Evolutionary conservation across 2,888 invertebrate genomes (phyloP).

Genomic region (Xylocampa areola): DNA sequence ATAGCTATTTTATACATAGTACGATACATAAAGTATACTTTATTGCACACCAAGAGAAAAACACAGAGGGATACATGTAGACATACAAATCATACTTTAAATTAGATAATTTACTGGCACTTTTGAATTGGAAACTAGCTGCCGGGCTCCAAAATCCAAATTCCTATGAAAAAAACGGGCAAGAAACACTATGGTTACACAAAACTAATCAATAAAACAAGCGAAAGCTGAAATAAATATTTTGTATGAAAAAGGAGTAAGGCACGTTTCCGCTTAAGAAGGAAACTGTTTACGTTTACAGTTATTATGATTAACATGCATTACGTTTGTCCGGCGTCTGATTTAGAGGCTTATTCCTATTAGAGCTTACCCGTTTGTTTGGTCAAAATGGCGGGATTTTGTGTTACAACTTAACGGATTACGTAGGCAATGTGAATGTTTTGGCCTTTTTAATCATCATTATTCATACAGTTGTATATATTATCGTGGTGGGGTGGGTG

Average conservation of each 20-base stretch:
- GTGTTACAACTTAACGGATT: constrained; percentile 43
- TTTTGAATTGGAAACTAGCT: too few relatives aligned
- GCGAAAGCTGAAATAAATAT: not conserved
- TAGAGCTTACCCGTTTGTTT: constrained; percentile 64
- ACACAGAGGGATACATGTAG: too few relatives aligned
- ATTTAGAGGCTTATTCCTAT: constrained; percentile 72
- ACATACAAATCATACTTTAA: too few relatives aligned
- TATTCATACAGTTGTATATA: constrained; percentile 19
- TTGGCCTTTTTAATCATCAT: constrained; percentile 31
- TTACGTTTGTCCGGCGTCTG: constrained; percentile 71
- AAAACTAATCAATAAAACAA: too few relatives aligned
- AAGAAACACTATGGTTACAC: too few relatives aligned
- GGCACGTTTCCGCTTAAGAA: constrained; percentile 36
- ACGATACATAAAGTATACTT: too few relatives aligned
- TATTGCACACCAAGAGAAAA: too few relatives aligned
- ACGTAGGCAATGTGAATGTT: constrained; percentile 16
- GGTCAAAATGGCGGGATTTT: constrained; percentile 43
- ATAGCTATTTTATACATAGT: too few relatives aligned
- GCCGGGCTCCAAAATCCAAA: too few relatives aligned
- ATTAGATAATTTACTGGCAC: too few relatives aligned
- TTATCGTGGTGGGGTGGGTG: too few relatives aligned
- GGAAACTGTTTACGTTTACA: constrained; percentile 71
- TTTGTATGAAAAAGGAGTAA: constrained; percentile 2
- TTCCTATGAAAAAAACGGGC: too few relatives aligned
- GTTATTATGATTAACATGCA: constrained; percentile 75